Base-by-base conservation (phyloP, 2,113 vertebrate species). In the Pitta sordida region DNA sequence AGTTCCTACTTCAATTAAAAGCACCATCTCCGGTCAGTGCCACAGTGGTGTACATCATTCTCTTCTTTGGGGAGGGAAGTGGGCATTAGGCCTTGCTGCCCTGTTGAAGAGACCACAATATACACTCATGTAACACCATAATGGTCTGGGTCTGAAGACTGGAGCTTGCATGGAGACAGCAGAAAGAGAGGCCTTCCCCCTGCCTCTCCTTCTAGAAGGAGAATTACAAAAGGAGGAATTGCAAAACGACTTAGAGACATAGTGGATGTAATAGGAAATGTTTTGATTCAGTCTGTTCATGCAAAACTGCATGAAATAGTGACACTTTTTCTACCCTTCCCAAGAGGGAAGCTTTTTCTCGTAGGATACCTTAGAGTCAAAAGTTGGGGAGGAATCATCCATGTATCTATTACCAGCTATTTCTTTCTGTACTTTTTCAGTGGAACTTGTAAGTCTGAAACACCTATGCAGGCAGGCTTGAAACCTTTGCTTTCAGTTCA, bases 101-200 rank as follows among this genome's bases (percentile, higher is more conserved):
- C 27, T 60, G 1, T 11, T 60, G 68, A 49, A 70, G 43, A 53
- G 44, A 26, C 36, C n/a, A 26, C 15, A 14, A 6, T 63, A 13
- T 0, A 0, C 24, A 10, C 30, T 63, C 60, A 10, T 12, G 46
- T 53, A 56, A 62, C 36, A 46, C n/a, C 9, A 2, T 41, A 60
- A 48, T 24, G 36, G 29, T 26, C 46, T 78, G 32, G n/a, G 22
- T 21, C 34, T 67, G 56, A 75, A 51, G 43, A 32, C 34, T 64
- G 56, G 32, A 75, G 27, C 62, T 91, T 89, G n/a, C 60, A 52
- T 84, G 48, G 58, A 76, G 36, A 49, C 30, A 49, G 14, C 60
- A 75, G 30, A n/a, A 87, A 9, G 55, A 59, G 34, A 44, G 36
- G 6, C 62, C 68, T 63, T 41, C 24, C 23, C 36, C 13, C 34